Conservation (phyloP, 2,113 vertebrate genomes). For the Octodon degus region DNA sequence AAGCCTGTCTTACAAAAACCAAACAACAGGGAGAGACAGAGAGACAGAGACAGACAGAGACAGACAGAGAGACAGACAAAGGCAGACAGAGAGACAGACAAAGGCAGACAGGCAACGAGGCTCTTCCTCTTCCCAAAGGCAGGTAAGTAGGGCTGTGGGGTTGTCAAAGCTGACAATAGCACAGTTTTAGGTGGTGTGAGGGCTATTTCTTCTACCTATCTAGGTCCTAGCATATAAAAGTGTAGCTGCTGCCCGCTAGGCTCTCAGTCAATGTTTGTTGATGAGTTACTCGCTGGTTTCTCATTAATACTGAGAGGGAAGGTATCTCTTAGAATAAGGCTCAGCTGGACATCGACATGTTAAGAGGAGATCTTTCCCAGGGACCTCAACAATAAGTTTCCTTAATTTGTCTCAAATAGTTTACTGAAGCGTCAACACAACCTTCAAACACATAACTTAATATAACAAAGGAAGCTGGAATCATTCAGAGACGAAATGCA, state of each 20-base stretch:
- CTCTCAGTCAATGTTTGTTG: neutral
- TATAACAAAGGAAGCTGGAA: slow-evolving; percentile 2
- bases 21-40: too few species aligned
- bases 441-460: neutral
- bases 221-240: neutral
- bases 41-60: too few species aligned
- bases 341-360: neutral
- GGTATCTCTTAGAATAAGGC: neutral
- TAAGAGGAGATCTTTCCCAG: neutral
- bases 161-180: neutral
- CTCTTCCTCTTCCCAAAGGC: neutral
- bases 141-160: neutral
- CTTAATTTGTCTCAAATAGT: slow-evolving; percentile 3
- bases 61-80: too few species aligned
- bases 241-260: neutral
- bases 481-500: neutral
- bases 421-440: neutral
- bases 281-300: neutral
- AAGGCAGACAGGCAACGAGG: neutral
- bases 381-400: neutral
- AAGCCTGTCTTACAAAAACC: neutral
- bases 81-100: too few species aligned
- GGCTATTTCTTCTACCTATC: neutral
- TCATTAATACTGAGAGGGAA: slow-evolving; percentile 5
- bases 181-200: neutral